A percentile compares a stretch with the other conserved stretches of the same genome.
These are phyloP conservation scores for Riptortus pedestris DNA, from an alignment of 1,140 invertebrate genomes.

Conservation along the genomic window DNA sequence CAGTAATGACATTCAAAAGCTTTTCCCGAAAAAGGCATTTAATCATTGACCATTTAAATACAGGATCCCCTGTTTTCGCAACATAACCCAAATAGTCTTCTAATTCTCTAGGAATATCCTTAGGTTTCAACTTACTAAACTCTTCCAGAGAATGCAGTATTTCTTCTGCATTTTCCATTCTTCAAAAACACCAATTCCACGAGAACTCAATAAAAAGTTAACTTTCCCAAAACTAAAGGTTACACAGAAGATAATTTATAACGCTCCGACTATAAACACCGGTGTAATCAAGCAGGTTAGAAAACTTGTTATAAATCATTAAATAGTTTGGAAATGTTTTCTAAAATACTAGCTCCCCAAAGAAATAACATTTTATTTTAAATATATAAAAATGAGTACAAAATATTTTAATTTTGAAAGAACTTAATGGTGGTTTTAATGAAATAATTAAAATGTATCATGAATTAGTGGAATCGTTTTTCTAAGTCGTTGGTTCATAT, in stretches of 20 bases:
- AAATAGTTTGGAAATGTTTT: background rate
- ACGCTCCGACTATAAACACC: constrained; percentile 7
- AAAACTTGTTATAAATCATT: background rate
- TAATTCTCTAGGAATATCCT: constrained; percentile 75
- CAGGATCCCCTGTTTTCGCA: constrained; percentile 84
- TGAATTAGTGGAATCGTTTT: no score
- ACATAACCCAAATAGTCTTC: constrained; percentile 85
- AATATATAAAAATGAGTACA: no score
- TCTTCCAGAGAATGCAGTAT: constrained; percentile 69
- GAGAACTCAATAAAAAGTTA: no score
- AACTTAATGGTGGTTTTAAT: no score
- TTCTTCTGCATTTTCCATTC: constrained; percentile 77
- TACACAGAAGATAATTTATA: constrained; percentile 4
- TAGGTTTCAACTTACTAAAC: constrained; percentile 69
- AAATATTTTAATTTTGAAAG: no score
- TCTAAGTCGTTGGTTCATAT: no score
- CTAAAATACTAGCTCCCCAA: no score
- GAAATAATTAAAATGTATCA: no score
- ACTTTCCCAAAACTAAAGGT: no score
- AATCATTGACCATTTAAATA: constrained; percentile 83
- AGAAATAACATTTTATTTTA: no score
- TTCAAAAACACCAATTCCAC: no score
- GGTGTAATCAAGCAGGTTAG: constrained; percentile 8
- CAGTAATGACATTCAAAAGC: constrained; percentile 69
- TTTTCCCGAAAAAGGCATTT: constrained; percentile 82